Evolutionary conservation across 2,113 vertebrate genomes (phyloP).

Genomic region (Pagrus major): DNA sequence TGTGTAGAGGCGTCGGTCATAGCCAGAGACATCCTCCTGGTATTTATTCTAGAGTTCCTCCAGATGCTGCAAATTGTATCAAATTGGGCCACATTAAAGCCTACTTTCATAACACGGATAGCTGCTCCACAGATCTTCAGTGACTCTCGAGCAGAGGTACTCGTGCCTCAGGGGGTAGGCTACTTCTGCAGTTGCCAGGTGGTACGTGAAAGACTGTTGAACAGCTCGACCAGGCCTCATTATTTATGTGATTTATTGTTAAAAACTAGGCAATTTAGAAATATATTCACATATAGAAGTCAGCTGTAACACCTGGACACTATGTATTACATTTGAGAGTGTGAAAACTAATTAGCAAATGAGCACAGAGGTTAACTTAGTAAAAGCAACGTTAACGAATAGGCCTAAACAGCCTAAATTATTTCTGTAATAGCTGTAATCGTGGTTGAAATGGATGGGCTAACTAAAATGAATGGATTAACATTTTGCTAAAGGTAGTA

Average conservation of each 20-base stretch:
- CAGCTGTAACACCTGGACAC: background rate
- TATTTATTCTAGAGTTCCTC: conserved; percentile 77
- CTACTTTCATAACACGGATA: conserved; percentile 65
- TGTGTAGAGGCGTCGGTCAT: conserved; percentile 71
- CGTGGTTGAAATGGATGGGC: background rate
- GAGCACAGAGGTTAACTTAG: background rate
- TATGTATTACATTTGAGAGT: background rate
- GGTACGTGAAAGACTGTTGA: background rate
- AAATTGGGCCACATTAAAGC: conserved; percentile 73
- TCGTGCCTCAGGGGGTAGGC: background rate
- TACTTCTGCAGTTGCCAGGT: conserved; percentile 1
- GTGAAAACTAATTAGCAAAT: background rate
- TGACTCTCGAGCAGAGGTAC: conserved; percentile 13
- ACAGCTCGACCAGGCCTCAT: background rate
- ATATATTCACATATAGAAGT: background rate
- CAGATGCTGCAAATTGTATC: conserved; percentile 83
- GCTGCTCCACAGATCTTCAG: conserved; percentile 47
- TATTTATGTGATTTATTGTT: too few relatives aligned
- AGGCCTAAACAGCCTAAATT: too few relatives aligned
- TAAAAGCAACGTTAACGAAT: too few relatives aligned
- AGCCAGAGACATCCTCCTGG: conserved; percentile 80
- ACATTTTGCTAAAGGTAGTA: background rate
- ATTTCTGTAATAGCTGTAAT: too few relatives aligned
- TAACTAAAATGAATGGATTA: background rate
- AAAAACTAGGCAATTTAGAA: background rate